Percentiles rank a stretch among this genome's conserved stretches.
These are phyloP conservation scores for Narcine bancroftii DNA, from an alignment of 2,113 vertebrate genomes.

Conservation along the genomic window DNA sequence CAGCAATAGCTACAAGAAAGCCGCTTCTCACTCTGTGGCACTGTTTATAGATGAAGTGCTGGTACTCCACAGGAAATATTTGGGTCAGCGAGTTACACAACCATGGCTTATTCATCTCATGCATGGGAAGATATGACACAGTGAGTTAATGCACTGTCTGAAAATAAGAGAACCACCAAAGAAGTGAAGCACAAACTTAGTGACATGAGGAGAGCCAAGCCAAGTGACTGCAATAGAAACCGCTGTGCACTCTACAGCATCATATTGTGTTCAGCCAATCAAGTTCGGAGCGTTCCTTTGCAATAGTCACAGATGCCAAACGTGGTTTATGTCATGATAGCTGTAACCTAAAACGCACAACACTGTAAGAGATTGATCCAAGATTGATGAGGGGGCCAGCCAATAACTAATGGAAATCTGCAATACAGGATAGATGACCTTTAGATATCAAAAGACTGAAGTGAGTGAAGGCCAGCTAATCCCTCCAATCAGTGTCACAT, in stretches of 20 bases:
- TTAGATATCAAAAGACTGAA: not conserved
- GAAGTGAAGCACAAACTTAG: constrained; percentile 4
- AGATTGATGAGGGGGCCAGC: not conserved
- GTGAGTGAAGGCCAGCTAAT: not conserved
- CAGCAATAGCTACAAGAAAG: not conserved
- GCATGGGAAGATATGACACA: constrained; percentile 23
- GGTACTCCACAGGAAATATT: constrained; percentile 20
- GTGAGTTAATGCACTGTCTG: constrained; percentile 34
- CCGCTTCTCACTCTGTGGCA: not conserved
- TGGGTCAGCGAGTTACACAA: constrained; percentile 13
- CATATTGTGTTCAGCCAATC: not conserved
- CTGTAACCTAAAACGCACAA: not conserved
- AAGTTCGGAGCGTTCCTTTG: not conserved
- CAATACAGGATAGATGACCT: not conserved
- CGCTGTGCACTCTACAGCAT: not conserved
- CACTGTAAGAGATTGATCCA: not conserved
- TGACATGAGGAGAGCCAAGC: not conserved
- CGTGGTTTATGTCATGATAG: not conserved
- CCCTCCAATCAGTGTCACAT: not conserved
- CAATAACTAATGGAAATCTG: not conserved
- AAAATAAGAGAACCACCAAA: not conserved
- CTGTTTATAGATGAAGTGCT: constrained; percentile 16
- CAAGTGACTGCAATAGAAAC: not conserved
- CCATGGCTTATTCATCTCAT: constrained; percentile 22
- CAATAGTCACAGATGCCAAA: constrained; percentile 7